These are phyloP conservation scores for Thermophis baileyi DNA, from an alignment of 2,113 vertebrate genomes.

Conservation along the genomic window DNA sequence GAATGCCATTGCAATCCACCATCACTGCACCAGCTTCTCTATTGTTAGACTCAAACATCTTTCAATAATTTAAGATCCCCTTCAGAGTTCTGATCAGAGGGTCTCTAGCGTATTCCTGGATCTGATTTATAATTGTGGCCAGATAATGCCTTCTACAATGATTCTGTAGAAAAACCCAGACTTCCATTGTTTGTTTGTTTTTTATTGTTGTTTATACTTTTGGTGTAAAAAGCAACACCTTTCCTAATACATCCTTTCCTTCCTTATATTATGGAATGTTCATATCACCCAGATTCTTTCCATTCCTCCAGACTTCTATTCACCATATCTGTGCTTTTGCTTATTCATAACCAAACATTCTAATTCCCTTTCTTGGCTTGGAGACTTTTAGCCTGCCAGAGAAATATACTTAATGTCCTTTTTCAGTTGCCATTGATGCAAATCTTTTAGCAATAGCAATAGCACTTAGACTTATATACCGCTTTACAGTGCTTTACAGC, in stretches of 20 bases:
- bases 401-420: background rate
- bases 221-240: too few relatives aligned
- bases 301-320: background rate
- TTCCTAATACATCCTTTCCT: background rate
- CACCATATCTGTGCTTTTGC: background rate
- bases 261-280: background rate
- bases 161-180: background rate
- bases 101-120: background rate
- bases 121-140: background rate
- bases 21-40: background rate
- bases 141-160: background rate
- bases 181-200: background rate
- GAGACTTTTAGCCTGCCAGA: background rate
- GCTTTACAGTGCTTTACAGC: too few relatives aligned
- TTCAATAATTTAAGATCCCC: background rate
- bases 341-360: background rate
- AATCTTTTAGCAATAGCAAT: too few relatives aligned
- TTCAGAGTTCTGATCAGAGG: background rate
- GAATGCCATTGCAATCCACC: background rate
- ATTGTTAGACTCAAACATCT: background rate
- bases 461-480: too few relatives aligned
- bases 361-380: background rate
- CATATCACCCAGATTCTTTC: background rate
- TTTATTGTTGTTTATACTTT: background rate
- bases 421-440: background rate